These are phyloP conservation scores for Phrynocephalus guinanensis DNA, from an alignment of 2,797 vertebrate genomes.

Conservation along the genomic window DNA sequence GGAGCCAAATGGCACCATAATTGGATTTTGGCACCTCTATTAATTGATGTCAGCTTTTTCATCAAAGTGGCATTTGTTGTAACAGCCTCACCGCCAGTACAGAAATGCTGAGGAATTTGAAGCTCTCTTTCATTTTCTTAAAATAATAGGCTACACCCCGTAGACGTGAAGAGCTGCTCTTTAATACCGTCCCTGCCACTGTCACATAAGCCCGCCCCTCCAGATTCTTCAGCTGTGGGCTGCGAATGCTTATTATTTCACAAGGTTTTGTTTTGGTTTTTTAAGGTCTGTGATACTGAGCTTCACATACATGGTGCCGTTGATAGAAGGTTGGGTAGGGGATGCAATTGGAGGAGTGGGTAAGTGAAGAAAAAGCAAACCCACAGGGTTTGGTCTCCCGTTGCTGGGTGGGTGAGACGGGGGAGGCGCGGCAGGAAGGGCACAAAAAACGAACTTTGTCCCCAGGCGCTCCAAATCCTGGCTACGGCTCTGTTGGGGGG, in stretches of 20 bases:
- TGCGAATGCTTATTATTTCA: neutral
- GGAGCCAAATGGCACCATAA: slow-evolving; percentile 19
- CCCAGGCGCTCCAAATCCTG: too few species aligned
- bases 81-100: neutral
- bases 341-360: too few species aligned
- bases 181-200: neutral
- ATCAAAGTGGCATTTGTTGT: neutral
- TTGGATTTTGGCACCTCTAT: slow-evolving; percentile 28
- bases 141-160: neutral
- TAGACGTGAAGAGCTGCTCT: neutral
- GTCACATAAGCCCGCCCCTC: neutral
- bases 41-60: slow-evolving; percentile 18
- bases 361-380: too few species aligned
- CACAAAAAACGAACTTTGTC: too few species aligned
- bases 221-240: neutral
- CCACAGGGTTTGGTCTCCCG: too few species aligned
- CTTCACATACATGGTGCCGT: neutral
- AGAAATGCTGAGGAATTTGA: neutral
- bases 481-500: too few species aligned
- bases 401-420: too few species aligned
- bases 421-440: too few species aligned
- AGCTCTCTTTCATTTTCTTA: neutral
- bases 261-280: neutral
- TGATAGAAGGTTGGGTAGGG: neutral
- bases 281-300: neutral